Base-by-base conservation (phyloP, 2,797 vertebrate species). In the Denticeps clupeoides region DNA sequence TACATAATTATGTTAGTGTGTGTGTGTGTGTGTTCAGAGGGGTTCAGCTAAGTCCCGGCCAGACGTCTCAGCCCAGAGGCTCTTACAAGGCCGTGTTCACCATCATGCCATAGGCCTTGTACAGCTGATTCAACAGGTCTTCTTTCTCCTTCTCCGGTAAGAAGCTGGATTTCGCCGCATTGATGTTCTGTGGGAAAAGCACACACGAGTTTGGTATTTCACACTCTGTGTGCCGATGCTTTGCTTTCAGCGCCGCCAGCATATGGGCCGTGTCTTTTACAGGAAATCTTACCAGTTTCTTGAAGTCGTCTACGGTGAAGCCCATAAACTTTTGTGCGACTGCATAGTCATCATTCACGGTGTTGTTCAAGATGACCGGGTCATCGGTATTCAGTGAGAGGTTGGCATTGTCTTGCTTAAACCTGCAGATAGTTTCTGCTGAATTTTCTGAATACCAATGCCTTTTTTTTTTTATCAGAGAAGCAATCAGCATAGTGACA, bases 361-460 rank as follows among this genome's bases (percentile, higher is more conserved):
- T 84, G 8, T 91, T 90, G 73, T 89, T 80, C 46, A 99, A 91
- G 75, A 98, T 88, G 60, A 92, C 70, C 0, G 91, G 93, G 64
- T 97, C 95, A 1, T 99, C 95, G 0, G 91, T 87, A 65, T 88
- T 99, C 32, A 99, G 67, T 1, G 94, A 98, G 59, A 82, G 94
- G 72, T 95, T 98, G 0, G 88, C 94, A 9, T 64, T 61, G 70
- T 98, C 94, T 1, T 83, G 62, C 65, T 51, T 88, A 64, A 99
- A 92, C 29, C 95, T 99, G 71, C 42, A 51, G 12, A 37, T 19
- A 10, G 12, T n/a, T n/a, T n/a, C 32, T 29, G 10, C 29, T 32
- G 29, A n/a, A 35, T 35, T 16, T 16, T 6, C 15, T 15, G n/a
- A 16, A 16, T 6, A 35, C 15, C 13, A 33, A 31, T 31, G 28